Evolutionary conservation across 2,888 invertebrate species (phyloP).

Genomic region (Pyrocoelia pectoralis): DNA sequence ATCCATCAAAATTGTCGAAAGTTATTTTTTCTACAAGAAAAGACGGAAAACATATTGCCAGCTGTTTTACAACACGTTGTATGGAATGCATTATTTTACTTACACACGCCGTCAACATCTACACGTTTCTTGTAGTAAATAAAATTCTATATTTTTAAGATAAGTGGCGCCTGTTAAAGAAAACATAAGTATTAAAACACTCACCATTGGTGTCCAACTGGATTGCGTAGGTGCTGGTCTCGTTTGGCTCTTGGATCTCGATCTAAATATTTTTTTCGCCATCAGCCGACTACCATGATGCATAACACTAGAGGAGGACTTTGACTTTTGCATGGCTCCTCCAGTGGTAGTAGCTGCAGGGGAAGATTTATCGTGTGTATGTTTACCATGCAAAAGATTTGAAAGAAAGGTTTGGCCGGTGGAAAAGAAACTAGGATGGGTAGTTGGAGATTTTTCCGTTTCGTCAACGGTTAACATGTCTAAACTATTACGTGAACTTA

Average conservation of each 20-base stretch:
- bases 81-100: slow-evolving; percentile 7
- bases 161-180: neutral
- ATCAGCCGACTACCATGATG: slow-evolving; percentile 75
- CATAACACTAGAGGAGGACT: slow-evolving; percentile 87
- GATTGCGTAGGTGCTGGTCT: slow-evolving; percentile 67
- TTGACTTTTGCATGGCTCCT: slow-evolving; percentile 88
- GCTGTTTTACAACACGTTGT: neutral
- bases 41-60: slow-evolving; percentile 7
- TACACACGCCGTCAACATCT: neutral
- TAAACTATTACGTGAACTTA: slow-evolving; percentile 64
- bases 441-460: slow-evolving; percentile 54
- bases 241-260: slow-evolving; percentile 83
- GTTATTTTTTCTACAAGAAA: neutral
- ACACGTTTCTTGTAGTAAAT: slow-evolving; percentile 3
- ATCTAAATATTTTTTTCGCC: slow-evolving; percentile 85
- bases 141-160: neutral
- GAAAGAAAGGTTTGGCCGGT: slow-evolving; percentile 70
- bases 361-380: slow-evolving; percentile 46
- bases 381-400: slow-evolving; percentile 67
- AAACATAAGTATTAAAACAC: slow-evolving; percentile 21
- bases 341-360: slow-evolving; percentile 55
- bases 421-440: slow-evolving; percentile 61
- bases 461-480: slow-evolving; percentile 61
- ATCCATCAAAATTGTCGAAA: slow-evolving; percentile 5
- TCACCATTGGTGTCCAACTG: slow-evolving; percentile 89